A percentile compares a stretch with the other conserved stretches of the same genome.
Evolutionary conservation across 2,888 invertebrate genomes (phyloP).

Genomic region (Campoletis raptor): DNA sequence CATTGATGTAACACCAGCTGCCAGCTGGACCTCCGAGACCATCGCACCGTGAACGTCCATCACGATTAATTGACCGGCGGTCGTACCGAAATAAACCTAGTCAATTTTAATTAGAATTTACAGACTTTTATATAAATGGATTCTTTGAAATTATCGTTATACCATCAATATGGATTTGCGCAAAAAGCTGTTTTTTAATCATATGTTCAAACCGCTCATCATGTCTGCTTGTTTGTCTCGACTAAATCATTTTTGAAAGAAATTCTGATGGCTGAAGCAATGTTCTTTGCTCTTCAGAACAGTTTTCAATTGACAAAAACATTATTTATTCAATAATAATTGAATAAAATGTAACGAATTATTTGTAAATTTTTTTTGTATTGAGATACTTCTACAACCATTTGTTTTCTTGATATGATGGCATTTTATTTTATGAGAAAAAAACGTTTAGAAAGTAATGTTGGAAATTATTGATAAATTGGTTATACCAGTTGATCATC

Average conservation of each 20-base stretch:
- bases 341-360: not conserved
- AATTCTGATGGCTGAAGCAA: too few species aligned
- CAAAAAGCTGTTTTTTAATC: not conserved
- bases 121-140: not conserved
- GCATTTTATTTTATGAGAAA: not conserved
- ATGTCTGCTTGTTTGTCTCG: not conserved
- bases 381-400: not conserved
- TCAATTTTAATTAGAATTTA: slow-evolving; percentile 36
- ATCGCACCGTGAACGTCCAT: slow-evolving; percentile 99
- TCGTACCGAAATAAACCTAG: slow-evolving; percentile 97
- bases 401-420: not conserved
- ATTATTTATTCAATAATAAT: not conserved
- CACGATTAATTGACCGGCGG: slow-evolving; percentile 97
- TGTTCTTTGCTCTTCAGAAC: not conserved
- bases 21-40: slow-evolving; percentile 92
- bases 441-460: not conserved
- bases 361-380: not conserved
- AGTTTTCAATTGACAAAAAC: not conserved
- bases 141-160: not conserved
- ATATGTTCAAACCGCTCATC: not conserved
- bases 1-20: slow-evolving; percentile 93
- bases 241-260: not conserved
- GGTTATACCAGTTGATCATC: slow-evolving; percentile 93
- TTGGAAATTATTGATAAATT: slow-evolving; percentile 7
- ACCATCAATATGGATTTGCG: not conserved